Base-by-base conservation (phyloP, 2,113 vertebrate genomes). In the Larimichthys crocea region DNA sequence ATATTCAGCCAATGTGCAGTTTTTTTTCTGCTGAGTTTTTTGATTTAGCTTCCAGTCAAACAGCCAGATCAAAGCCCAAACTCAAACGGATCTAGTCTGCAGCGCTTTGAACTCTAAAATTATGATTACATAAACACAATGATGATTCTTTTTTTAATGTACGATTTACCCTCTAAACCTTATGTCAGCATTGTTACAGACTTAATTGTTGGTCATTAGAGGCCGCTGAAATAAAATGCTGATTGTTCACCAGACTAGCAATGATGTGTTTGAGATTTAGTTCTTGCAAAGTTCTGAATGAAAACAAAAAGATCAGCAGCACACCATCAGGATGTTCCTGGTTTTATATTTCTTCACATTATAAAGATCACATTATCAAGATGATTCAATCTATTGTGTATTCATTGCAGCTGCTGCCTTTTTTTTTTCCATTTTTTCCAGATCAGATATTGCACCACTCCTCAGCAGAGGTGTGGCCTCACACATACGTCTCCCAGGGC, bases 401-500 rank as follows among this genome's bases (percentile, higher is more conserved):
- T 20, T 68, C 60, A 75, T 5, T 69, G 16, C 59, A 74, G 20
- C 70, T 71, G 42, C 61, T 70, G 42, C 5, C 35, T 19, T 60
- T 76, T 19, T 60, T 76, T 55, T 69, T 60, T 35, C 26, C 22
- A 57, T 22, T 69, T 52, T 68, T 70, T 90, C 50, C 89, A 92
- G 96, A 97, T 90, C 98, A 98, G 95, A 97, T 96, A 11, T 92
- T 97, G 85, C 96, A 98, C 80, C 95, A 96, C 87, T 95, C 95
- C 42, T 95, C 95, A 61, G 94, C 93, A n/a, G 98, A 99, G 22
- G 96, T 97, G 80, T 99, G 98, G 98, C 98, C 98, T 66, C 97
- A 99, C 80, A 97, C 97, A 12, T 99, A 99, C 1, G 97, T 99
- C 91, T 98, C 98, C 1, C 98, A 99, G 92, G 98, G 98, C 87